phyloP scores from a whole-genome alignment of 2,888 invertebrate genomes.

The Volucella zonaria region DNA sequence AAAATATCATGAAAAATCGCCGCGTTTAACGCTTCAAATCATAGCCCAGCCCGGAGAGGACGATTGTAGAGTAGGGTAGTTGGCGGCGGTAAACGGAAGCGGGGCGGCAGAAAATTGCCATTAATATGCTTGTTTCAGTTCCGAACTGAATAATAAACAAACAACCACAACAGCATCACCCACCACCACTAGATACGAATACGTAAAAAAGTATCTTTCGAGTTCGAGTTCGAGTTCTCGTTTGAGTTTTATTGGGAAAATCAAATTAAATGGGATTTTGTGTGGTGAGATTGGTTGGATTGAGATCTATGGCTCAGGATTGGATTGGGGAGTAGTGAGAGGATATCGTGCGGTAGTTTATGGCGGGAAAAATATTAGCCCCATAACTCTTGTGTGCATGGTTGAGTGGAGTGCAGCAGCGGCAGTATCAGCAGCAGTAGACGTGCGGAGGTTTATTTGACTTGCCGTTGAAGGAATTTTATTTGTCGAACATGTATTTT shows the following conservation, averaged over 20 bases:
- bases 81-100: conserved; percentile 7
- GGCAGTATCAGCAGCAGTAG: neutral
- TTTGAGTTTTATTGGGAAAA: conserved; percentile 50
- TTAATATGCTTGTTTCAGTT: conserved; percentile 73
- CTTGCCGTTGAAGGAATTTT: conserved; percentile 62
- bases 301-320: no score
- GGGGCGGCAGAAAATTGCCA: conserved; percentile 63
- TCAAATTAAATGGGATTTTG: conserved; percentile 69
- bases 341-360: conserved; percentile 61
- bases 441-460: conserved; percentile 63
- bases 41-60: conserved; percentile 26
- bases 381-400: conserved; percentile 61
- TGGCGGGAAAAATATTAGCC: conserved; percentile 71
- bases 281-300: conserved; percentile 7
- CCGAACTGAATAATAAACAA: conserved; percentile 72
- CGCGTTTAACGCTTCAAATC: conserved; percentile 69
- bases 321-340: neutral
- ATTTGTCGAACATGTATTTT: conserved; percentile 46
- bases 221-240: conserved; percentile 22
- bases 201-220: conserved; percentile 23
- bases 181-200: conserved; percentile 23
- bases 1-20: conserved; percentile 67
- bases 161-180: conserved; percentile 58
- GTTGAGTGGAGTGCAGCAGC: conserved; percentile 25
- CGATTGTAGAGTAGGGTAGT: neutral